Evolutionary conservation across 2,888 invertebrate genomes (phyloP).

Genomic region (Leptogaster cylindrica): DNA sequence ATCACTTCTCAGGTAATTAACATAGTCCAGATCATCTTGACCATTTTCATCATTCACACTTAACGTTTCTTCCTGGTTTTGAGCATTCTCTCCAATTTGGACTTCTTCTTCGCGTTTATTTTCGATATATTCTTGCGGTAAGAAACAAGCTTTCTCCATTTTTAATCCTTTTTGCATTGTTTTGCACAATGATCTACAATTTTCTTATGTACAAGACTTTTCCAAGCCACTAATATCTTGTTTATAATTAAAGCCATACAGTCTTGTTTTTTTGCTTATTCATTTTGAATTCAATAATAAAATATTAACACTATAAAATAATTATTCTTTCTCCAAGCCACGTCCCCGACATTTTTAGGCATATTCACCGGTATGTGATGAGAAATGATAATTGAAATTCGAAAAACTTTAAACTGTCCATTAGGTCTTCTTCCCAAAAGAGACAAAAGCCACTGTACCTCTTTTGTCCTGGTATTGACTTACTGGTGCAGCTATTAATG

Average conservation of each 20-base stretch:
- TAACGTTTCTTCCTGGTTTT: too few species aligned
- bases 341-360: constrained; percentile 13
- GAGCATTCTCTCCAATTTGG: too few species aligned
- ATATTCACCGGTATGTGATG: constrained; percentile 30
- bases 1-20: too few species aligned
- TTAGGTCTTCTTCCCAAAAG: constrained; percentile 3
- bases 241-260: too few species aligned
- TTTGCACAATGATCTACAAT: background rate
- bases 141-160: background rate
- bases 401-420: background rate
- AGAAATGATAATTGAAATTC: constrained; percentile 19
- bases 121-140: constrained; percentile 1
- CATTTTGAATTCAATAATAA: too few species aligned
- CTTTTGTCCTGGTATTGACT: background rate
- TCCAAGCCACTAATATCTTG: too few species aligned
- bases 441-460: background rate
- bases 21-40: too few species aligned
- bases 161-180: background rate
- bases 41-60: too few species aligned
- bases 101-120: background rate
- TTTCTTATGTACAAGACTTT: background rate
- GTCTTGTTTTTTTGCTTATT: too few species aligned
- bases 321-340: background rate
- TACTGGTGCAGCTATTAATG: background rate
- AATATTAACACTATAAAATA: too few species aligned